Evolutionary conservation across 2,888 invertebrate genomes (phyloP), one percentile per base, ranked within the genome.

Genomic region (Harpalus rubripes): DNA sequence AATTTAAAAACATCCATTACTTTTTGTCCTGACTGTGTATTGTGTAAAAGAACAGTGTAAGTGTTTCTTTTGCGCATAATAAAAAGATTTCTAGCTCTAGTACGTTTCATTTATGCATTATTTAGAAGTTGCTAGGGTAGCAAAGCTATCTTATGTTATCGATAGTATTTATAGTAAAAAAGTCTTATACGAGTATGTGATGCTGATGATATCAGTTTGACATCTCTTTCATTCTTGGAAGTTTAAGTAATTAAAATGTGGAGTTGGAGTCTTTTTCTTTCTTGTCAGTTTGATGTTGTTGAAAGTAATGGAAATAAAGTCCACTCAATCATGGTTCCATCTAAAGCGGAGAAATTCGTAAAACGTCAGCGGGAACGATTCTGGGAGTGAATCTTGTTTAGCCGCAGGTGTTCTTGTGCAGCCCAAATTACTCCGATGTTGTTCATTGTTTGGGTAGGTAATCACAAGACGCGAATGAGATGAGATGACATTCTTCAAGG

Each of bases 371-470:
- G 72, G 72, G 16, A 68, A 26, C 72, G 72, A 74, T 44, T 74
- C 72, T 41, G 15, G 44, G 8, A 74, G 72, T 74, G 41, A 74
- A 74, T 74, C 72, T 74, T 52, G 72, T 74, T 74, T 74, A 41
- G 72, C 44, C 72, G 52, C 72, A 74, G 72, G 72, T 74, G 72
- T 41, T 7, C 18, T 44, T 10, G 41, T 52, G 44, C 44, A n/a
- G 68, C 72, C 72, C 18, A 74, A 74, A 74, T 74, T 74, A 74
- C 72, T 74, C 72, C 72, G 72, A 74, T 52, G 72, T 74, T 74
- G 72, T 74, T 74, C 72, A 74, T 74, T 74, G 72, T 74, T 74
- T 74, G 72, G 72, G 44, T 74, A 44, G 72, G 44, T 74, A 74
- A 74, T 74, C 72, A 74, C 44, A 16, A 7, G 41, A 41, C 32